Base-by-base conservation (phyloP, 2,888 invertebrate genomes). In the Zaprionus obscuricornis region DNA sequence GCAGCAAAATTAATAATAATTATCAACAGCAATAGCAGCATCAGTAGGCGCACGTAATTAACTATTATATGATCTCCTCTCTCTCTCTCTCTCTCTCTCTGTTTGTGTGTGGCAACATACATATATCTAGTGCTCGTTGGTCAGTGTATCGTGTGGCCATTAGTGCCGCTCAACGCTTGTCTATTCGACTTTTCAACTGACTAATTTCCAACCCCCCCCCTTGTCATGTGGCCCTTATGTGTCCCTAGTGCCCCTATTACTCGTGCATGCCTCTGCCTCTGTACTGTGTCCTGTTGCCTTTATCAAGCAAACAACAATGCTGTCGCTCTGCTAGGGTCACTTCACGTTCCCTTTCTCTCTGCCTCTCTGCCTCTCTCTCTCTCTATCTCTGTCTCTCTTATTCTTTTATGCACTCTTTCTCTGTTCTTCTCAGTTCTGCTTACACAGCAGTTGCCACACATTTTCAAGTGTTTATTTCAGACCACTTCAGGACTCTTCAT, bases 401-500 rank as follows among this genome's bases (percentile, higher is more conserved):
- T 14, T 46, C 58, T 27, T 22, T 22, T 27, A 3, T 34, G 7
- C 22, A 26, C 37, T 49, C 34, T 22, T 22, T 22, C 34, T 26
- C 18, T 26, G 26, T 14, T n/a, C 40, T 22, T 20, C n/a, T 31
- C 17, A 46, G 49, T 42, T 49, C 37, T 54, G 46, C 36, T 10
- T 18, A 22, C 51, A 54, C 14, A 71, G 59, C 59, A 47, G 74
- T 63, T 46, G 54, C 42, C 65, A 46, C 74, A 72, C 75, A 51
- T 43, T 58, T 42, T 66, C 71, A 81, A 81, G 81, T 86, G 81
- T 86, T 81, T 84, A 84, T 86, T 81, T 84, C 77, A 73, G 66
- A 59, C 57, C 70, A 77, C 79, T 82, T 56, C 74, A 77, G 83
- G 57, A 56, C 78, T 47, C 62, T 58, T 36, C 46, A 52, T 33